Percentiles rank a stretch among this genome's conserved stretches.
Evolutionary conservation across 2,888 invertebrate genomes (phyloP).

Genomic region (Andrena bicolor): DNA sequence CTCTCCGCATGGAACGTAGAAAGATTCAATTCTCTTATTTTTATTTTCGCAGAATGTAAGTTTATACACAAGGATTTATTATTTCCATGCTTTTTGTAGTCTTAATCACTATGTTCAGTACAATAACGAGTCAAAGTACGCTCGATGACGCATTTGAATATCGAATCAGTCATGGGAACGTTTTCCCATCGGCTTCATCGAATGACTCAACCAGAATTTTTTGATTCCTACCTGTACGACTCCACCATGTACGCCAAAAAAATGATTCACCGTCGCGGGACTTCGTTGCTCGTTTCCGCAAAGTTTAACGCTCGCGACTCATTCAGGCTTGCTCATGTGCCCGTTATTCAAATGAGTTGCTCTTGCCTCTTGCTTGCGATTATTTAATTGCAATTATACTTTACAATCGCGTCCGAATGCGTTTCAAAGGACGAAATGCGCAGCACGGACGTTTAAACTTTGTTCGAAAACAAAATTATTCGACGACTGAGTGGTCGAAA

Average conservation of each 20-base stretch:
- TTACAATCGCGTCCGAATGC: conserved; percentile 3
- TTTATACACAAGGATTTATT: not conserved
- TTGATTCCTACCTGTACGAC: conserved; percentile 11
- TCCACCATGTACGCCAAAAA: conserved; percentile 33
- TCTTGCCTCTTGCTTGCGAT: not conserved
- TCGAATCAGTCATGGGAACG: conserved; percentile 35
- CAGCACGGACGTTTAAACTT: not conserved
- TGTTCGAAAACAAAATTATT: conserved; percentile 3
- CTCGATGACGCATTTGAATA: conserved; percentile 33
- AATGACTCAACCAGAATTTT: conserved; percentile 59
- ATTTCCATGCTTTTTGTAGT: too few species aligned
- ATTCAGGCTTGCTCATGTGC: not conserved
- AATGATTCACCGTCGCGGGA: conserved; percentile 57
- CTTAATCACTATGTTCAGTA: too few species aligned
- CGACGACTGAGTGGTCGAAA: not conserved
- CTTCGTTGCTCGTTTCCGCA: conserved; percentile 25
- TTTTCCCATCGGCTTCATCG: conserved; percentile 22
- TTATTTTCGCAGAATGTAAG: not conserved
- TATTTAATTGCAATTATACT: conserved; percentile 14
- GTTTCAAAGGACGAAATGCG: not conserved
- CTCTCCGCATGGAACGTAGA: not conserved
- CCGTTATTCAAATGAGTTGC: not conserved
- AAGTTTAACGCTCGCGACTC: conserved; percentile 16
- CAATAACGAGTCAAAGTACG: too few species aligned
- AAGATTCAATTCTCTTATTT: too few species aligned